A percentile compares a stretch with the other conserved stretches of the same genome.
These are phyloP conservation scores for Saturnia pavonia DNA, from an alignment of 2,888 invertebrate species.

Conservation along the genomic window DNA sequence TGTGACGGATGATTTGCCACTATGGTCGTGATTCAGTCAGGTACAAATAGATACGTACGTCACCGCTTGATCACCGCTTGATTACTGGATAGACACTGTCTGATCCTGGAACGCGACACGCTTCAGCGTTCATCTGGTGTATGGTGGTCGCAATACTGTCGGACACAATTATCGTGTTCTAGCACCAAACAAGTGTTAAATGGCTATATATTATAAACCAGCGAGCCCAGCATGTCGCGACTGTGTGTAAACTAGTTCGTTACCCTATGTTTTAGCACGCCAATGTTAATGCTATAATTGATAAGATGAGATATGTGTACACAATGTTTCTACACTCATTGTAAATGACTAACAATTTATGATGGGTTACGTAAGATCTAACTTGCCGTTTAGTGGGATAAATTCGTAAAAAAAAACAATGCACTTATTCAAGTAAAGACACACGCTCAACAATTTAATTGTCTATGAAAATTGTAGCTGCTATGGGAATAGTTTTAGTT, in stretches of 20 bases:
- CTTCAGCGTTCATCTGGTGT: too few relatives aligned
- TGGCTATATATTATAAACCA: neutral
- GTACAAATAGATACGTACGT: too few relatives aligned
- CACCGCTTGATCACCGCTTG: too few relatives aligned
- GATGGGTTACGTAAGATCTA: constrained; percentile 36
- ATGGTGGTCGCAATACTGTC: too few relatives aligned
- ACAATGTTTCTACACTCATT: constrained; percentile 30
- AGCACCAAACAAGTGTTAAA: too few relatives aligned
- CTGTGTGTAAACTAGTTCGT: constrained; percentile 20
- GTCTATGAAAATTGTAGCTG: too few relatives aligned
- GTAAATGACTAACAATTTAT: constrained; percentile 36
- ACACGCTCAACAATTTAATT: neutral
- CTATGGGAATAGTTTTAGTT: too few relatives aligned
- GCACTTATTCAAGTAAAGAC: neutral
- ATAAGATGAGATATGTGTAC: constrained; percentile 32
- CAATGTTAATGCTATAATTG: constrained; percentile 32
- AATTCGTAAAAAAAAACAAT: constrained; percentile 25
- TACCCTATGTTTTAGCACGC: constrained; percentile 21
- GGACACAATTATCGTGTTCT: too few relatives aligned
- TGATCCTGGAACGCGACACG: too few relatives aligned
- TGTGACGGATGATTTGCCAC: too few relatives aligned
- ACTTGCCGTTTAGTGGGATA: constrained; percentile 32
- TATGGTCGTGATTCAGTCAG: too few relatives aligned
- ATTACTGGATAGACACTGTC: too few relatives aligned
- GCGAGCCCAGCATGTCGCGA: neutral